phyloP scores from a whole-genome alignment of 2,797 vertebrate species.

The Enteromius paludinosus region DNA sequence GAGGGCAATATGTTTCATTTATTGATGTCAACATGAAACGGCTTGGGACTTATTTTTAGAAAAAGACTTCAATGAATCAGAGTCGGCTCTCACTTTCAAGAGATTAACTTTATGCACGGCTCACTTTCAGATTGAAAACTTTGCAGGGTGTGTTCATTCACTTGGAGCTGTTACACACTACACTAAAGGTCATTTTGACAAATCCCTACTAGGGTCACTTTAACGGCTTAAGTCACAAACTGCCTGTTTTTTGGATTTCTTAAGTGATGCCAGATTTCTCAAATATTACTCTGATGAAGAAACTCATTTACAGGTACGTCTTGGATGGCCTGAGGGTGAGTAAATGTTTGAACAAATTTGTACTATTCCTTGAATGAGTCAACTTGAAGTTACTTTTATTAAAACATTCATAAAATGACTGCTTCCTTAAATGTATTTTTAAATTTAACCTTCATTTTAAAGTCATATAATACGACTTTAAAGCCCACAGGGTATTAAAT shows the following conservation, averaged over 20 bases:
- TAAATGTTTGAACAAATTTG: neutral
- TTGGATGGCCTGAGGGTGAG: neutral
- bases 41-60: no score
- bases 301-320: neutral
- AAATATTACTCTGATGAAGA: neutral
- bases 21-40: no score
- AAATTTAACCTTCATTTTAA: neutral
- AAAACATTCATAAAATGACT: neutral
- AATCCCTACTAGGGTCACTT: neutral
- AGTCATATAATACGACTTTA: constrained; percentile 1
- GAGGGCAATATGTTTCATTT: no score
- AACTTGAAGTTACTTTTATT: neutral
- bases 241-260: neutral
- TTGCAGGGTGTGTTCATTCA: no score
- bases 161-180: no score
- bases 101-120: no score
- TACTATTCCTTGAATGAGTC: neutral
- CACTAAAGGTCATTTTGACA: no score
- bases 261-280: neutral
- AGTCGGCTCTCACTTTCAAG: no score
- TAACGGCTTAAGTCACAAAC: neutral
- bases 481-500: neutral
- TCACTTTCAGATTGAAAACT: no score
- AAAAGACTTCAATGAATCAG: no score
- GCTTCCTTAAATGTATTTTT: neutral